A percentile compares a stretch with the other conserved stretches of the same genome.
phyloP scores from a whole-genome alignment of 2,113 vertebrate genomes.

The Corythaixoides concolor region DNA sequence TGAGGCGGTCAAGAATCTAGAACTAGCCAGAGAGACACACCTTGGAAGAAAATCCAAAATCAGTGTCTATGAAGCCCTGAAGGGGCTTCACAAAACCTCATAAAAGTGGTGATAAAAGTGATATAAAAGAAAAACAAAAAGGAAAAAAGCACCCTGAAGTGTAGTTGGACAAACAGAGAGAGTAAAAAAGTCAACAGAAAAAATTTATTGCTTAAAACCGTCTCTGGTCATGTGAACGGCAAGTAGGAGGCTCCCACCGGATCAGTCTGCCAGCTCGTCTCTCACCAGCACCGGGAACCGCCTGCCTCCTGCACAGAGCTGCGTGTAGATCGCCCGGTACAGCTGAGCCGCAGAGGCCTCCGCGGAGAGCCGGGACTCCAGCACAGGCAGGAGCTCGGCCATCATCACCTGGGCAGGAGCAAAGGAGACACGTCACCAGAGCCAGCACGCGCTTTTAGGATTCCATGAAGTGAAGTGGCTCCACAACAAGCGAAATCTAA shows the following conservation, averaged over 20 bases:
- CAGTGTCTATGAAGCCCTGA: not conserved
- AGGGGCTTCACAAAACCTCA: not conserved
- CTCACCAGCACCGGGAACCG: conserved; percentile 82
- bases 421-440: not conserved
- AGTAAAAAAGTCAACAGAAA: not conserved
- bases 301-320: conserved; percentile 83
- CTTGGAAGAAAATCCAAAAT: not conserved
- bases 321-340: conserved; percentile 80
- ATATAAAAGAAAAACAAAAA: not conserved
- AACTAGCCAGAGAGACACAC: not conserved
- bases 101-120: not conserved
- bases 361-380: not conserved
- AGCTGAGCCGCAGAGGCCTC: conserved; percentile 29
- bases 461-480: not conserved
- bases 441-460: not conserved
- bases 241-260: not conserved
- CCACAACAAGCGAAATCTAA: not conserved
- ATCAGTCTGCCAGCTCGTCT: conserved; percentile 78
- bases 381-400: conserved; percentile 75
- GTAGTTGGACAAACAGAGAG: not conserved
- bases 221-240: not conserved
- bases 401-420: conserved; percentile 77
- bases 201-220: conserved; percentile 40
- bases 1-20: not conserved
- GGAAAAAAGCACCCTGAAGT: not conserved